Conservation (phyloP, 2,113 vertebrate genomes). For the Lipotes vexillifer region DNA sequence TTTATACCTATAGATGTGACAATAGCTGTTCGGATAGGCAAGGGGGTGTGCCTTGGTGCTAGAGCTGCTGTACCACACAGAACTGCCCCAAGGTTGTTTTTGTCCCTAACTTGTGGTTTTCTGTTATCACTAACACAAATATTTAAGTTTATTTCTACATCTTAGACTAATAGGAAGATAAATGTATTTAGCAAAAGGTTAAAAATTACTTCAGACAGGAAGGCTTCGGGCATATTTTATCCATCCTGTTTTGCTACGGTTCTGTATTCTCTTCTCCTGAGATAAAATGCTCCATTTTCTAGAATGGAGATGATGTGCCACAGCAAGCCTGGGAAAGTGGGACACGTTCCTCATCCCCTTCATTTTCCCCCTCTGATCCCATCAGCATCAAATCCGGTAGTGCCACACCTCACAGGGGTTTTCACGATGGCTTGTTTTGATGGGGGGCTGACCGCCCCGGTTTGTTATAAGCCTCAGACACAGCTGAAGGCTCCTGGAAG, state of each 20-base stretch:
- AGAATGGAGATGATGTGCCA: neutral
- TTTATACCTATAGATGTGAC: neutral
- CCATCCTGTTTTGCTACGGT: neutral
- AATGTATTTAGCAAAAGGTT: neutral
- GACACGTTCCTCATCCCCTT: neutral
- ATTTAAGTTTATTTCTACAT: neutral
- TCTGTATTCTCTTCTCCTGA: neutral
- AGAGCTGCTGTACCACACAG: neutral
- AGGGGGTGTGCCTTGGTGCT: neutral
- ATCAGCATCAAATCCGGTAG: neutral
- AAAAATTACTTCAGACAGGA: neutral
- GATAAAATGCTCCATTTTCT: neutral
- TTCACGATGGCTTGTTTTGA: neutral
- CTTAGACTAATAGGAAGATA: neutral
- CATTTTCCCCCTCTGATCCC: neutral
- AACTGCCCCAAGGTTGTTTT: neutral
- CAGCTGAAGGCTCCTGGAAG: neutral
- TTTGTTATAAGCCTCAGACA: neutral
- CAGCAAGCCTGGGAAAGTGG: neutral
- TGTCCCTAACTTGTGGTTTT: neutral
- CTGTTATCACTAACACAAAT: neutral
- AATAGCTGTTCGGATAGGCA: too few relatives aligned
- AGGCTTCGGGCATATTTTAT: neutral
- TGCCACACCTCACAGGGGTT: too few relatives aligned
- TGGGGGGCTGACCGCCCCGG: neutral